These are phyloP conservation scores for Anguilla marmorata DNA, from an alignment of 2,797 vertebrate genomes.

Conservation along the genomic window DNA sequence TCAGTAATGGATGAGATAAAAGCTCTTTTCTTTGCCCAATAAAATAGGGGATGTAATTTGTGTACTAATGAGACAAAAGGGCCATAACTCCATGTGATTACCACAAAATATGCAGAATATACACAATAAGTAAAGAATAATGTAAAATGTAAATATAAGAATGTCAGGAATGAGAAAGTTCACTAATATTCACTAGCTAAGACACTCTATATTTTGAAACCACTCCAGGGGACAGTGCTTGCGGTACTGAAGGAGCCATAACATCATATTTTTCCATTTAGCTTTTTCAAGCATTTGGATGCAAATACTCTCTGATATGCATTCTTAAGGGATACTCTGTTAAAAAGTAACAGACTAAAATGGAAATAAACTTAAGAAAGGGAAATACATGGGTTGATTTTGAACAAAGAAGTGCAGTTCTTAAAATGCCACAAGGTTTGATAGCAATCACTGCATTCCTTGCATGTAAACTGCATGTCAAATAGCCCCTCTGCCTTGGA, in stretches of 20 bases:
- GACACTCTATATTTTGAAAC: neutral
- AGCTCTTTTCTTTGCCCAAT: neutral
- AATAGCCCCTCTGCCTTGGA: slow-evolving; percentile 32
- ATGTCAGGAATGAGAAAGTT: neutral
- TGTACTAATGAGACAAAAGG: neutral
- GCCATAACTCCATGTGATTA: neutral
- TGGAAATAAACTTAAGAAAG: no score
- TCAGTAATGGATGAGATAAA: neutral
- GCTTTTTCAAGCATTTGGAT: neutral
- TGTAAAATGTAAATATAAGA: neutral
- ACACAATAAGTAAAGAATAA: no score
- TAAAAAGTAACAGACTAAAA: neutral
- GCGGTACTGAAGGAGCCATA: neutral
- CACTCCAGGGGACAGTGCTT: neutral
- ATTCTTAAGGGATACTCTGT: neutral
- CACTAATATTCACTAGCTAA: neutral
- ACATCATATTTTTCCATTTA: neutral
- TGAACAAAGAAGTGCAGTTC: slow-evolving; percentile 12
- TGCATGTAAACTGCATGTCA: slow-evolving; percentile 42
- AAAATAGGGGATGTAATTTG: neutral
- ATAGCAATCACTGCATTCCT: slow-evolving; percentile 40
- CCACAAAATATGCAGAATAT: no score
- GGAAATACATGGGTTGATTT: neutral
- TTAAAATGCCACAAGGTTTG: neutral
- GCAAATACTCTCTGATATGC: neutral